Evolutionary conservation across 1,140 invertebrate genomes (phyloP).

Genomic region (Eurosta solidaginis): DNA sequence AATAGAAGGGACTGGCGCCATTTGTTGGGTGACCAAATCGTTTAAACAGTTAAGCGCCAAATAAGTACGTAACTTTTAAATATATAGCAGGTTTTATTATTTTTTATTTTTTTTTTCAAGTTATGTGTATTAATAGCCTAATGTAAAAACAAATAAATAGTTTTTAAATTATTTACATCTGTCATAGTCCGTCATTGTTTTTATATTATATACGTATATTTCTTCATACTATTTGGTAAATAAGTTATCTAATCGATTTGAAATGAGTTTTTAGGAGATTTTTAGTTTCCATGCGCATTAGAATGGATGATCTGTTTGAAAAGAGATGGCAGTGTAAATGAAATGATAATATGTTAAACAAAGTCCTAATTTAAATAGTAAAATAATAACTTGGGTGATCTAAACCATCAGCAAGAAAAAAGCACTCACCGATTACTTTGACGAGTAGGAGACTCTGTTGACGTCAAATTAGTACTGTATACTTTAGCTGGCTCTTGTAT

Average conservation of each 20-base stretch:
- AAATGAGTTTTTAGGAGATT: background rate
- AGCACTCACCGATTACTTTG: slow-evolving; percentile 50
- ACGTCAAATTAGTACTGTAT: slow-evolving; percentile 32
- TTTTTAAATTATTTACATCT: too few species aligned
- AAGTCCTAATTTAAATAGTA: background rate
- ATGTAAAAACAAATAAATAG: too few species aligned
- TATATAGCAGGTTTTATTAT: too few species aligned
- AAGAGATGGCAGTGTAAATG: background rate
- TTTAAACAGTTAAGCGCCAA: too few species aligned
- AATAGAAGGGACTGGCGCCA: too few species aligned
- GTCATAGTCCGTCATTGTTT: too few species aligned
- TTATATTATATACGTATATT: too few species aligned
- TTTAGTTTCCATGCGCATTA: background rate
- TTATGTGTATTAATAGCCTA: too few species aligned
- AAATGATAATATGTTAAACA: background rate
- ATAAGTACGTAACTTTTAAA: too few species aligned
- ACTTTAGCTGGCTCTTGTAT: slow-evolving; percentile 57
- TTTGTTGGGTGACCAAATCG: too few species aligned
- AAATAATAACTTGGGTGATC: background rate
- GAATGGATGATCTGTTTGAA: background rate
- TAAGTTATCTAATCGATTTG: background rate
- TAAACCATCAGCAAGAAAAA: background rate
- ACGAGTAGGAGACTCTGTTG: slow-evolving; percentile 37
- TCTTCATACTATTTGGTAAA: too few species aligned
- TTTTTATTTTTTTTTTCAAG: too few species aligned